Percentiles rank a stretch among this genome's conserved stretches.
phyloP scores from a whole-genome alignment of 2,113 vertebrate genomes.

The Heliornis fulica region DNA sequence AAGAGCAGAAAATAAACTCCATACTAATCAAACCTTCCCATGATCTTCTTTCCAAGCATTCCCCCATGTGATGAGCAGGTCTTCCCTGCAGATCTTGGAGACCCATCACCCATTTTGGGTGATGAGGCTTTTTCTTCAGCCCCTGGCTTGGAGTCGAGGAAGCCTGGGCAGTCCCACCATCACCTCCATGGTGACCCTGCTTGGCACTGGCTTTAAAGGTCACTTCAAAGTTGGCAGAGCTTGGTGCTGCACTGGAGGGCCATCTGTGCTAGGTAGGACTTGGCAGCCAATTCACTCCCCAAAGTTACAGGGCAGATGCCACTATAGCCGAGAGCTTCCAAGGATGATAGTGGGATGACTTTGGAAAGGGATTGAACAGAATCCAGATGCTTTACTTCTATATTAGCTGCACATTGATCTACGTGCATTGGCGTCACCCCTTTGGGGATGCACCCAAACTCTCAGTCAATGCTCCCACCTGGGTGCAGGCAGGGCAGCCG shows the following conservation, averaged over 20 bases:
- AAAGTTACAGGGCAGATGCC: background rate
- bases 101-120: background rate
- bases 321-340: background rate
- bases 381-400: background rate
- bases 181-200: background rate
- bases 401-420: background rate
- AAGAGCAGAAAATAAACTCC: background rate
- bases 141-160: background rate
- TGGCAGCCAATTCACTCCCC: background rate
- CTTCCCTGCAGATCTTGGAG: background rate
- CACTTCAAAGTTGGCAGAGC: background rate
- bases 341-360: background rate
- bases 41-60: background rate
- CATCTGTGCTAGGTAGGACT: background rate
- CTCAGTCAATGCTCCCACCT: background rate
- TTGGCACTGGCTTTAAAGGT: background rate
- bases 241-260: background rate
- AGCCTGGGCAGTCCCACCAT: background rate
- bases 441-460: background rate
- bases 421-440: fast-evolving
- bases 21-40: background rate
- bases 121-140: background rate
- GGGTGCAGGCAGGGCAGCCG: background rate
- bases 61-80: background rate
- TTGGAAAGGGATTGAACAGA: background rate